These are phyloP conservation scores for Hesperophylax magnus DNA, from an alignment of 1,140 invertebrate species.

Conservation along the genomic window DNA sequence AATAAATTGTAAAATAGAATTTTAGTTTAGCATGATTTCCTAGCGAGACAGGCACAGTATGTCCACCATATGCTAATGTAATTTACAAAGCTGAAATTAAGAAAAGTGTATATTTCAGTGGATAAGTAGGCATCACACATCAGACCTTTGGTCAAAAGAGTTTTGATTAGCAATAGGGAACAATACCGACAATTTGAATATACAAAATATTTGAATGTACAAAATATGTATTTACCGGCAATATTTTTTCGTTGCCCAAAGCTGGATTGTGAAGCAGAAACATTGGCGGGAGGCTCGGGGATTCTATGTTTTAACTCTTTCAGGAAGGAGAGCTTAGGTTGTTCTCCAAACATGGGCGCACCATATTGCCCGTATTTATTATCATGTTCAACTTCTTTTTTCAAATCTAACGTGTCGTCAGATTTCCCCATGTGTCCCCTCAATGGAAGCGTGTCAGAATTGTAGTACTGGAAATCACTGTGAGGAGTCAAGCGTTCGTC, in stretches of 20 bases:
- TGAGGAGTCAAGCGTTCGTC: conserved; percentile 65
- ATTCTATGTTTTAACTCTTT: conserved; percentile 73
- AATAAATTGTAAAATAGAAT: too few species aligned
- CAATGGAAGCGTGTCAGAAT: conserved; percentile 81
- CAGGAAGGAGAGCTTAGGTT: conserved; percentile 70
- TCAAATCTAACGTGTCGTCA: conserved; percentile 74
- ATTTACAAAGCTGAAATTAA: too few species aligned
- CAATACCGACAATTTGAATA: too few species aligned
- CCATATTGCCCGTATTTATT: conserved; percentile 64
- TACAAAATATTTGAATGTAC: not conserved
- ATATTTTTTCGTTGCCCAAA: conserved; percentile 65
- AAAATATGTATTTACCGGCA: conserved; percentile 44
- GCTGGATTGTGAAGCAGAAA: conserved; percentile 60
- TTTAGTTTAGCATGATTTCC: too few species aligned
- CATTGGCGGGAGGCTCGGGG: conserved; percentile 65
- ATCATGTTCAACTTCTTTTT: conserved; percentile 70
- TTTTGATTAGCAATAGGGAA: too few species aligned
- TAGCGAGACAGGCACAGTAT: too few species aligned
- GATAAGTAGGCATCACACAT: too few species aligned
- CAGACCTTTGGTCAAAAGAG: too few species aligned
- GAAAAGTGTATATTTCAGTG: too few species aligned
- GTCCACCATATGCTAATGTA: too few species aligned
- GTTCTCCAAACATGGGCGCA: conserved; percentile 61
- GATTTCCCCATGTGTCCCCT: conserved; percentile 71
- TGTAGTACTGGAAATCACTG: conserved; percentile 74